Conservation (phyloP, 2,113 vertebrate genomes). For the Hyperopisus bebe region DNA sequence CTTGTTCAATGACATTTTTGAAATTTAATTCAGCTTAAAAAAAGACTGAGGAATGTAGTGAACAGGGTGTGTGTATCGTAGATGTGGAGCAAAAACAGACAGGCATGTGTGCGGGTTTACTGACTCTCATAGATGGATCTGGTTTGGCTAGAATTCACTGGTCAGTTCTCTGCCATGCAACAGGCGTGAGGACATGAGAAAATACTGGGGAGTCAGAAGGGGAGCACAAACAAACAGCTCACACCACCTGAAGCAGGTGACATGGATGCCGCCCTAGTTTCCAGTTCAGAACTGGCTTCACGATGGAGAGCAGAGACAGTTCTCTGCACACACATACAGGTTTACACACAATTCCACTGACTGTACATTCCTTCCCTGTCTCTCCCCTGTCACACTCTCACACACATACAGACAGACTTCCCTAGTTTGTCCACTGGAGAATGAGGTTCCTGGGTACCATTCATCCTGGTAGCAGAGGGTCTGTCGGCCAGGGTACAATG, state of each 20-base stretch:
- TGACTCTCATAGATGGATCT: neutral
- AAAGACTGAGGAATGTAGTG: neutral
- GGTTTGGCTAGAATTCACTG: neutral
- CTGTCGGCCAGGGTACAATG: neutral
- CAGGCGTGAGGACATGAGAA: neutral
- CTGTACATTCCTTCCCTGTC: neutral
- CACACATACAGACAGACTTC: neutral
- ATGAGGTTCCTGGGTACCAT: constrained; percentile 6
- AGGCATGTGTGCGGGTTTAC: neutral
- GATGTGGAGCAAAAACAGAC: neutral
- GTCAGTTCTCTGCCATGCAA: neutral
- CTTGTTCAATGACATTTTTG: neutral
- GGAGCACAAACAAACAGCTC: neutral
- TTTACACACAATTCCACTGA: neutral
- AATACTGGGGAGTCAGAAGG: neutral
- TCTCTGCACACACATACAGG: neutral
- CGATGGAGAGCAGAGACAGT: neutral
- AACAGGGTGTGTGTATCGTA: neutral
- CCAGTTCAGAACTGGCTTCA: neutral
- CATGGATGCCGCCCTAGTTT: neutral
- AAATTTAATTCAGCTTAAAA: neutral
- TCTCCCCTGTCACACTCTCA: neutral
- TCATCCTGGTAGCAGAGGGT: neutral
- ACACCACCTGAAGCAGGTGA: neutral
- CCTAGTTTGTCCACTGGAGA: neutral